phyloP scores from a whole-genome alignment of 2,888 invertebrate species.

The Podotricha telesiphe region DNA sequence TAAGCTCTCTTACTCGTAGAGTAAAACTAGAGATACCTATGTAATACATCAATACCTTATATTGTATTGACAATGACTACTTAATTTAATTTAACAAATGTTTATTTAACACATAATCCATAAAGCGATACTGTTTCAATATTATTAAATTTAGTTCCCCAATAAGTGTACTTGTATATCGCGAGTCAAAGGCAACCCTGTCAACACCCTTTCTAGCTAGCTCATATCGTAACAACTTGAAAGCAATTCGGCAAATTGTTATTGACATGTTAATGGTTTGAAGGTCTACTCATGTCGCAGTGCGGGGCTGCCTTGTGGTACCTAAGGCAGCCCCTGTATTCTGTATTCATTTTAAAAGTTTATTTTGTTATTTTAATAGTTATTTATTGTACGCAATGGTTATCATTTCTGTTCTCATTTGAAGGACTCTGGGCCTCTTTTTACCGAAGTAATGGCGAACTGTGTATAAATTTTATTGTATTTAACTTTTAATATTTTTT shows the following conservation, averaged over 20 bases:
- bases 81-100: neutral
- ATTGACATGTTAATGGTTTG: conserved; percentile 78
- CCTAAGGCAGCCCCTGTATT: no score
- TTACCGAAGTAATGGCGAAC: no score
- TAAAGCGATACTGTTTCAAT: conserved; percentile 7
- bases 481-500: no score
- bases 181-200: conserved; percentile 58
- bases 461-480: no score
- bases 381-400: no score
- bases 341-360: no score
- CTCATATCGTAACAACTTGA: conserved; percentile 70
- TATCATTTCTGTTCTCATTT: no score
- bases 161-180: conserved; percentile 11
- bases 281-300: conserved; percentile 52
- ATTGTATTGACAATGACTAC: conserved; percentile 4
- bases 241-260: conserved; percentile 81
- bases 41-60: neutral
- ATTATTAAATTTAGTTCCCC: conserved; percentile 13
- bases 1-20: no score
- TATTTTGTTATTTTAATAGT: neutral
- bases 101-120: neutral
- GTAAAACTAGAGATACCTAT: no score
- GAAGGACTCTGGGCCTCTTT: no score
- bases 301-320: conserved; percentile 37
- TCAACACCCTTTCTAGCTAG: conserved; percentile 65